These are phyloP conservation scores for Peromyscus eremicus DNA, from an alignment of 2,797 vertebrate species.

Conservation along the genomic window DNA sequence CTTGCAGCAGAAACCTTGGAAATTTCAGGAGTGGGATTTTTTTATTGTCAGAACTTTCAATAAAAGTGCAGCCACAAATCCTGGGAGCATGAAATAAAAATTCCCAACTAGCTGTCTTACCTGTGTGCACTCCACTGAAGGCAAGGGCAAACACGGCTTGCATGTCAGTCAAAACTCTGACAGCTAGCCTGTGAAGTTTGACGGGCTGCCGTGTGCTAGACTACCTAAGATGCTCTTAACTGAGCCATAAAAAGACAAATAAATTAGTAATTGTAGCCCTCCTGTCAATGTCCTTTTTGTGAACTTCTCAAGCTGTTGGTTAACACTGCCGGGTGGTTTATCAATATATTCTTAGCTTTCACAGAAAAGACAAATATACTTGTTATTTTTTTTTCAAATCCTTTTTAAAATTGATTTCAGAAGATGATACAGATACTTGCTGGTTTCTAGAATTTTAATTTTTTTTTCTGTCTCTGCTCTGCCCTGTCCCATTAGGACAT, in stretches of 20 bases:
- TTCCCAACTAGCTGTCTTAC: constrained; percentile 92
- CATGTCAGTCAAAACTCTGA: constrained; percentile 94
- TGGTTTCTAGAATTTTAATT: constrained; percentile 56
- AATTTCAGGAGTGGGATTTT: constrained; percentile 81
- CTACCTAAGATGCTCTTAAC: constrained; percentile 90
- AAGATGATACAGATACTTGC: constrained; percentile 72
- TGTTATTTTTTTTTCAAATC: constrained; percentile 69
- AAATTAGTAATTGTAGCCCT: constrained; percentile 94
- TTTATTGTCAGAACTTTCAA: constrained; percentile 86
- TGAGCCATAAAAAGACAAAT: constrained; percentile 93
- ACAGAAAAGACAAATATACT: constrained; percentile 54
- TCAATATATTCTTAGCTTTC: constrained; percentile 82
- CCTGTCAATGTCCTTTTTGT: constrained; percentile 90
- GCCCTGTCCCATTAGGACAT: constrained; percentile 74
- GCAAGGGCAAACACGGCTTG: constrained; percentile 93
- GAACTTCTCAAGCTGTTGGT: constrained; percentile 87
- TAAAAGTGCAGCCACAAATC: constrained; percentile 85
- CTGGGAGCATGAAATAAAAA: constrained; percentile 89
- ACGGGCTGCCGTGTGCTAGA: constrained; percentile 91
- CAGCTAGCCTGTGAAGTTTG: constrained; percentile 94
- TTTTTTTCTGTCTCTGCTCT: constrained; percentile 57
- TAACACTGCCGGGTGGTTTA: constrained; percentile 86
- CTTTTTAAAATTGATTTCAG: constrained; percentile 63
- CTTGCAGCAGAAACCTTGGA: constrained; percentile 82
- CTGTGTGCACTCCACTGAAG: constrained; percentile 90